These are phyloP conservation scores for Darevskia nairensis DNA, from an alignment of 2,797 vertebrate species.

Conservation along the genomic window DNA sequence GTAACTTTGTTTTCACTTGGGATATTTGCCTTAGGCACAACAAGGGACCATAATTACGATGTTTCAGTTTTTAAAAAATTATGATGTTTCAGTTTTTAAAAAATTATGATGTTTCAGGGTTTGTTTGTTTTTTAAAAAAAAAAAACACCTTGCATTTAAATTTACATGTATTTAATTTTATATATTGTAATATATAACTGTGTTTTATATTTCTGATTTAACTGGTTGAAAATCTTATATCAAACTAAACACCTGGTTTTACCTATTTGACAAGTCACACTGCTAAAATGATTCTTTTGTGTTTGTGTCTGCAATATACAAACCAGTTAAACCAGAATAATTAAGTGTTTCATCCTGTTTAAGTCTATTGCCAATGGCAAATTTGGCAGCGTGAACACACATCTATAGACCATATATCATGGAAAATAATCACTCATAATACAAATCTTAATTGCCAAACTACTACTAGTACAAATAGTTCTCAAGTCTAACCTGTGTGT, in stretches of 20 bases:
- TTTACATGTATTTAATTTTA: not conserved
- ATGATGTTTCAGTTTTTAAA: not conserved
- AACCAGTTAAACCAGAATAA: not conserved
- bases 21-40: not conserved
- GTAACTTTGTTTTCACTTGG: not conserved
- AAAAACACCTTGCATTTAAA: not conserved
- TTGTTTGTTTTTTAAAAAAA: not conserved
- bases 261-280: not conserved
- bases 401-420: not conserved
- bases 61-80: no score
- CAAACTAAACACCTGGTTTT: not conserved
- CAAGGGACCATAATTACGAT: not conserved
- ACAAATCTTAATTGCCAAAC: not conserved
- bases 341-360: not conserved
- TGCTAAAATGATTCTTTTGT: not conserved
- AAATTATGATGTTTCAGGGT: no score
- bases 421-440: not conserved
- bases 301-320: not conserved
- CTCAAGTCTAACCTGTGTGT: not conserved
- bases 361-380: not conserved
- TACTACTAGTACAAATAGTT: not conserved
- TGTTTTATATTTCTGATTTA: not conserved
- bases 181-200: not conserved
- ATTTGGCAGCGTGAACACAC: not conserved
- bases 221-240: not conserved